A percentile compares a stretch with the other conserved stretches of the same genome.
phyloP scores from a whole-genome alignment of 2,888 invertebrate genomes.

The Cantharis nigra region DNA sequence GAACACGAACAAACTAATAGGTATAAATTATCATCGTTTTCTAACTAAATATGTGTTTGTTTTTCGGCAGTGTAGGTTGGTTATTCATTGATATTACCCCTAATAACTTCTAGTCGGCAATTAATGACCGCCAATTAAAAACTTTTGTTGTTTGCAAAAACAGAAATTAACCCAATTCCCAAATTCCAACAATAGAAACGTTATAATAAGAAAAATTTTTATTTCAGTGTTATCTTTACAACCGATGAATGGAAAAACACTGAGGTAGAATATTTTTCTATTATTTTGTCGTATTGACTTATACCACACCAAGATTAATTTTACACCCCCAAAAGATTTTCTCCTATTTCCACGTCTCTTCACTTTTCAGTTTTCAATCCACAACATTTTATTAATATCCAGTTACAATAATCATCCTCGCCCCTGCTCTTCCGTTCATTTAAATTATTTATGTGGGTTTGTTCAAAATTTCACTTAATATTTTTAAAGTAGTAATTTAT shows the following conservation, averaged over 20 bases:
- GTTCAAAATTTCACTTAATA: not conserved
- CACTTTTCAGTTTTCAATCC: not conserved
- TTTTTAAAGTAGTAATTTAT: not conserved
- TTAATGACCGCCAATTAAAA: conserved; percentile 2
- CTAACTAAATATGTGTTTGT: conserved; percentile 15
- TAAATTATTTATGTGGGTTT: not conserved
- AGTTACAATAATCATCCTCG: not conserved
- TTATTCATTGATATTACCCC: conserved; percentile 4
- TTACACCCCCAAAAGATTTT: not conserved
- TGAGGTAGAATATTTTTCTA: not conserved
- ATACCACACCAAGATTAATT: not conserved
- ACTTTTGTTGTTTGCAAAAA: conserved; percentile 1
- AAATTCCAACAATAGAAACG: not conserved
- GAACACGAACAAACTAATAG: conserved; percentile 24
- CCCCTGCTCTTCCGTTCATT: too few relatives aligned
- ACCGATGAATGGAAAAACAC: not conserved
- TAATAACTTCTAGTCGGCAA: not conserved
- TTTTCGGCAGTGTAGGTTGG: conserved; percentile 1
- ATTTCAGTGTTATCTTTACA: not conserved
- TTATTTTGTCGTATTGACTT: not conserved
- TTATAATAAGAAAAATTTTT: conserved; percentile 1
- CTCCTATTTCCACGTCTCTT: not conserved
- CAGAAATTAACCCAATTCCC: conserved; percentile 2
- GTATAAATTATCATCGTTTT: conserved; percentile 21
- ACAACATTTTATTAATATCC: not conserved